Conservation (phyloP, 2,113 vertebrate species). For the Nettapus auritus region DNA sequence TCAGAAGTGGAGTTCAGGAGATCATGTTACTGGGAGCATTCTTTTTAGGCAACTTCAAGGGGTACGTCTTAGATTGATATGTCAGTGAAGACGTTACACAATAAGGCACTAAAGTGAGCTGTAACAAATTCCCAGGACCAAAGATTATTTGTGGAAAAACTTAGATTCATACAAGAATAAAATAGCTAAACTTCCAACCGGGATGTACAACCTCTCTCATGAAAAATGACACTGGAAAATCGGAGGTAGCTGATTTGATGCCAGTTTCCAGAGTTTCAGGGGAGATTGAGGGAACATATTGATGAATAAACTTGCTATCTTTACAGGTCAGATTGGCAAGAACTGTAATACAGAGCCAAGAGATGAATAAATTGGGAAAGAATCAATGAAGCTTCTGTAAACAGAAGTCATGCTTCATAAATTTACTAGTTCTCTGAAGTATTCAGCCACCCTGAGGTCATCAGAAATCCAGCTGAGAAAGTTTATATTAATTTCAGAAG, state of each 20-base stretch:
- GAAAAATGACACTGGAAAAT: neutral
- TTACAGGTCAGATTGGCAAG: neutral
- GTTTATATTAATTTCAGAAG: neutral
- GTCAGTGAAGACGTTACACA: neutral
- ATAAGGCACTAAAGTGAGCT: neutral
- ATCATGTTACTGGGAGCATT: neutral
- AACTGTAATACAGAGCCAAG: neutral
- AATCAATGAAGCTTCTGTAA: neutral
- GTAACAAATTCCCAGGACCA: neutral
- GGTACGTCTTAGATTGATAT: neutral
- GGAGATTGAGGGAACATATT: neutral
- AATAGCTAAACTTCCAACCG: neutral
- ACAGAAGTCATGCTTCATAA: neutral
- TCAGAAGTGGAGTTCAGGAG: neutral
- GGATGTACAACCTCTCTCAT: neutral
- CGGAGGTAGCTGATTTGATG: neutral
- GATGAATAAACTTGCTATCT: neutral
- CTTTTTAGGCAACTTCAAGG: neutral
- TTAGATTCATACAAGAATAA: neutral
- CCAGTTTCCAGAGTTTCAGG: neutral
- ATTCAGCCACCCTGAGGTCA: neutral
- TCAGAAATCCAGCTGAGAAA: neutral
- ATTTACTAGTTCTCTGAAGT: neutral
- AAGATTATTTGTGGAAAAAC: neutral
- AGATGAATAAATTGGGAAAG: neutral